Evolutionary conservation across 2,113 vertebrate species (phyloP), one percentile per base, ranked within the genome.

Genomic region (Antechinus flavipes): DNA sequence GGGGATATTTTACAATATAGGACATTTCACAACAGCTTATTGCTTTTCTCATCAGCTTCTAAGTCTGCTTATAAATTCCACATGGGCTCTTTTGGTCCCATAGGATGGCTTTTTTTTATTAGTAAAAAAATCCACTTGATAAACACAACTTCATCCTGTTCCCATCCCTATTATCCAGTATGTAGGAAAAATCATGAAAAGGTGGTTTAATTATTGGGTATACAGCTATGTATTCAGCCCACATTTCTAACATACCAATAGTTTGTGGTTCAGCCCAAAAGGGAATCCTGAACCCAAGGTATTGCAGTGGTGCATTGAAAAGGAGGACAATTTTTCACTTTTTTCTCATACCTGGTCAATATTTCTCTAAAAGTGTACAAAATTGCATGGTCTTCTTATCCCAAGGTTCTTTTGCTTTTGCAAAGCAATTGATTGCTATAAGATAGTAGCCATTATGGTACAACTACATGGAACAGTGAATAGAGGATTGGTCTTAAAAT

Each of bases 41-140:
- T 98, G 49, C 90, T 98, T 98, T 98, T 98, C 93, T 98, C 93
- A 97, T 97, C 96, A 98, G 93, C 89, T 94, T n/a, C 89, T 98
- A 56, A 93, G 94, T 9, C 94, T 98, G 92, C 92, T 98, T 97
- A 95, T 95, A 91, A 95, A 98, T 97, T 98, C 97, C 7, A 0
- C 27, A 54, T 30, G 35, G 52, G 53, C 12, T 97, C 12, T 19
- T 97, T 19, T 91, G 93, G 95, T 95, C 95, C 95, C 90, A 90
- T 26, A 93, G 91, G 90, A 97, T 12, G 94, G 49, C 8, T 95
- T 97, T 90, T 97, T 84, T 42, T 76, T 22, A 84, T 42, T 42
- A 23, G 97, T 98, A 97, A 97, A 97, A 95, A 84, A 97, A 97
- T 92, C 47, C 92, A 49, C 92, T 93, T 52, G 90, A 91, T 95